phyloP scores from a whole-genome alignment of 2,888 invertebrate species.

The Ectropis crepuscularia region DNA sequence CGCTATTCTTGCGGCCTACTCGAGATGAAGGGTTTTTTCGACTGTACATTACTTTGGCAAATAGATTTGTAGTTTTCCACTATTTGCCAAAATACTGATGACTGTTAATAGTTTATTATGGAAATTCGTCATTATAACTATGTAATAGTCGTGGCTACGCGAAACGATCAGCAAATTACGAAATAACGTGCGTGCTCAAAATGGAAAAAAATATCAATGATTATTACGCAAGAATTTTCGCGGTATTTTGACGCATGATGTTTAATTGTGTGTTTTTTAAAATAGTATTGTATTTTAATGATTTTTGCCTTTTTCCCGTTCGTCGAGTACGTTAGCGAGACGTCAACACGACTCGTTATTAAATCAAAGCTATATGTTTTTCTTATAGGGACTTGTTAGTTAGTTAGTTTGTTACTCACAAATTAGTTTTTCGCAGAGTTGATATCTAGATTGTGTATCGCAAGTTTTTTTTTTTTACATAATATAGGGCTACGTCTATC shows the following conservation, averaged over 20 bases:
- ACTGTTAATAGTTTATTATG: constrained; percentile 1
- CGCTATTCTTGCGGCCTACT: neutral
- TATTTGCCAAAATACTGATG: neutral
- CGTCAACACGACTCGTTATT: constrained; percentile 3
- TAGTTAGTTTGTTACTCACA: too few species aligned
- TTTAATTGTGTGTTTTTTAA: constrained; percentile 6
- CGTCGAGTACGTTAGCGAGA: neutral
- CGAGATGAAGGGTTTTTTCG: neutral
- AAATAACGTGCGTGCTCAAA: neutral
- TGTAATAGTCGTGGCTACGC: too few species aligned
- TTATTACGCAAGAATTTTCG: neutral
- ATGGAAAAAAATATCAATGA: neutral
- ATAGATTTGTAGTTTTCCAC: constrained; percentile 3
- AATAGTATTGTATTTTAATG: constrained; percentile 5
- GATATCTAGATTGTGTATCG: too few species aligned
- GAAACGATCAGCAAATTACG: neutral
- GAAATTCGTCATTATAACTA: neutral
- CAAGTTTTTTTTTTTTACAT: too few species aligned
- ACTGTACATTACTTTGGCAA: constrained; percentile 5
- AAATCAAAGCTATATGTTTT: neutral
- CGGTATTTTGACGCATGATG: neutral
- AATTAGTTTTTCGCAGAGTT: too few species aligned
- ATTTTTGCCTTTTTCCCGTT: neutral
- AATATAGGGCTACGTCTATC: too few species aligned
- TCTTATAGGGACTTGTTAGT: neutral